A percentile compares a stretch with the other conserved stretches of the same genome.
Evolutionary conservation across 2,113 vertebrate species (phyloP).

Genomic region (Nesoenas mayeri): DNA sequence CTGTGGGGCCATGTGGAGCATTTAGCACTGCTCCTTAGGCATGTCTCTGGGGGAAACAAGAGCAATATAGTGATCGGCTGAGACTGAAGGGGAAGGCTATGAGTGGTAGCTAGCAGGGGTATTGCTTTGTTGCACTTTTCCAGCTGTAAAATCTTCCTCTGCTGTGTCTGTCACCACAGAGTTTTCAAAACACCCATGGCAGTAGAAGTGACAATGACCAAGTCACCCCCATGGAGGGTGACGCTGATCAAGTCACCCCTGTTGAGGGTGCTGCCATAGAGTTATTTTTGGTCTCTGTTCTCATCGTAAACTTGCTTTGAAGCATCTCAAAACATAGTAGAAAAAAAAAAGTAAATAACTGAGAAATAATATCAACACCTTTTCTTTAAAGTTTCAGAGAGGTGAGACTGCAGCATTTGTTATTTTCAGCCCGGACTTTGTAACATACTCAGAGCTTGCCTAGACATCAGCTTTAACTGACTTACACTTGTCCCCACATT

Average conservation of each 20-base stretch:
- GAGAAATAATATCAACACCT: background rate
- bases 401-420: background rate
- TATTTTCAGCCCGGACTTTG: background rate
- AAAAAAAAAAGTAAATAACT: background rate
- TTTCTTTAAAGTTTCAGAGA: background rate
- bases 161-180: background rate
- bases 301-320: background rate
- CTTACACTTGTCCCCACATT: background rate
- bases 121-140: background rate
- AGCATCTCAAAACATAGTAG: background rate
- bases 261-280: background rate
- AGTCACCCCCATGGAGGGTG: background rate
- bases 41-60: background rate
- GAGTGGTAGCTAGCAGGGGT: background rate
- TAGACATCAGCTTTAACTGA: background rate
- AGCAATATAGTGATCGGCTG: fast-evolving
- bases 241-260: background rate
- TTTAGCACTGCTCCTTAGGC: background rate
- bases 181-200: background rate
- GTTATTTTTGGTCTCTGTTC: background rate
- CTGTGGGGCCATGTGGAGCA: fast-evolving
- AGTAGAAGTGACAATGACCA: no score
- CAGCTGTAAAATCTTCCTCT: background rate
- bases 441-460: background rate
- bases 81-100: background rate